Percentiles rank a stretch among this genome's conserved stretches.
phyloP scores from a whole-genome alignment of 2,797 vertebrate species.

The Tiaroga cobitis region DNA sequence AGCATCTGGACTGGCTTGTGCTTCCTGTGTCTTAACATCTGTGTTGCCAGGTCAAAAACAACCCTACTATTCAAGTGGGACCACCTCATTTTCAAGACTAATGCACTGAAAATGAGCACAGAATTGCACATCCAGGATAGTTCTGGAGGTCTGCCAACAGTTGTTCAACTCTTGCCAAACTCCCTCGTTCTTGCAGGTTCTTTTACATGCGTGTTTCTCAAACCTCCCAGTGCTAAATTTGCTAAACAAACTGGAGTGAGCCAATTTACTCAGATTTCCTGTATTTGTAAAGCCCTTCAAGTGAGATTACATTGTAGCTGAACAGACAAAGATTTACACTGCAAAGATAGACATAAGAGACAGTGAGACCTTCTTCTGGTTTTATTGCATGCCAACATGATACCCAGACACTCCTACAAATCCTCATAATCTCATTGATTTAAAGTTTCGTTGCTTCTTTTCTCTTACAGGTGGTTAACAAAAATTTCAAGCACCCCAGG shows the following conservation, averaged over 20 bases:
- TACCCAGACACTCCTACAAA: constrained; percentile 26
- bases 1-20: constrained; percentile 21
- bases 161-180: constrained; percentile 17
- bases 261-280: constrained; percentile 57
- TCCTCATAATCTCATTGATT: constrained; percentile 28
- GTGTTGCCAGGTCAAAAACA: constrained; percentile 51
- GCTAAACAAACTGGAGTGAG: constrained; percentile 47
- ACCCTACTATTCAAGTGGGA: constrained; percentile 22
- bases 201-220: not conserved
- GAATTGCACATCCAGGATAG: constrained; percentile 8
- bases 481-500: constrained; percentile 33
- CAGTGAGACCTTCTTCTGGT: not conserved
- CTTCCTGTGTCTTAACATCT: constrained; percentile 32
- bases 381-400: constrained; percentile 40
- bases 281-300: constrained; percentile 57
- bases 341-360: constrained; percentile 31
- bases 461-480: constrained; percentile 55
- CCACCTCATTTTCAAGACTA: constrained; percentile 45
- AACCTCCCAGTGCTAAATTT: constrained; percentile 20
- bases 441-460: constrained; percentile 28
- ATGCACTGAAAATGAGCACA: constrained; percentile 40
- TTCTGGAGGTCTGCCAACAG: constrained; percentile 27
- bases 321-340: constrained; percentile 45
- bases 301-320: constrained; percentile 50
- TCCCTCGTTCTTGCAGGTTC: not conserved